These are phyloP conservation scores for Malaclemys terrapin DNA, from an alignment of 2,113 vertebrate genomes.

Conservation along the genomic window DNA sequence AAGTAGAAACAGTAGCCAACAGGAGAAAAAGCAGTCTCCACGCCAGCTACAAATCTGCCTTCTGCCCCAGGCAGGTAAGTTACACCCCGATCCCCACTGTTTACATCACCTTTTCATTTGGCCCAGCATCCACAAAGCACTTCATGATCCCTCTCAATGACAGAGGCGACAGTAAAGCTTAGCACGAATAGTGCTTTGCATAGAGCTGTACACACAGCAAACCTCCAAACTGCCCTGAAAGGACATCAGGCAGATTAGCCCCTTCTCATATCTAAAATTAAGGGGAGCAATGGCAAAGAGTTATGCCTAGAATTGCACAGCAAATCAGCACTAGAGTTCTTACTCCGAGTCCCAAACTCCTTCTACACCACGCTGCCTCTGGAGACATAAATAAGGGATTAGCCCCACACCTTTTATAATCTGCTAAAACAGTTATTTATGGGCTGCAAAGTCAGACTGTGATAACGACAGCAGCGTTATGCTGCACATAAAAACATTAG, in stretches of 20 bases:
- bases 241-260: background rate
- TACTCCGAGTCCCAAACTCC: background rate
- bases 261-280: background rate
- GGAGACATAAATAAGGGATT: background rate
- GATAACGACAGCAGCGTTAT: background rate
- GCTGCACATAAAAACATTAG: background rate
- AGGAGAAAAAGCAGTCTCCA: background rate
- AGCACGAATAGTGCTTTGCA: background rate
- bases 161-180: background rate
- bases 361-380: background rate
- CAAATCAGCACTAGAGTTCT: background rate
- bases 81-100: background rate
- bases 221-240: too few relatives aligned
- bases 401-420: background rate
- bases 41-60: background rate
- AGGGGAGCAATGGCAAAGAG: background rate
- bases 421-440: background rate
- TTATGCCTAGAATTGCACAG: background rate
- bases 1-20: background rate
- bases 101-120: background rate
- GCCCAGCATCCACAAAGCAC: background rate
- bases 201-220: background rate
- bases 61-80: background rate
- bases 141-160: background rate
- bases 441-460: background rate